Evolutionary conservation across 1,140 invertebrate species (phyloP).

Genomic region (Ladona fulva): DNA sequence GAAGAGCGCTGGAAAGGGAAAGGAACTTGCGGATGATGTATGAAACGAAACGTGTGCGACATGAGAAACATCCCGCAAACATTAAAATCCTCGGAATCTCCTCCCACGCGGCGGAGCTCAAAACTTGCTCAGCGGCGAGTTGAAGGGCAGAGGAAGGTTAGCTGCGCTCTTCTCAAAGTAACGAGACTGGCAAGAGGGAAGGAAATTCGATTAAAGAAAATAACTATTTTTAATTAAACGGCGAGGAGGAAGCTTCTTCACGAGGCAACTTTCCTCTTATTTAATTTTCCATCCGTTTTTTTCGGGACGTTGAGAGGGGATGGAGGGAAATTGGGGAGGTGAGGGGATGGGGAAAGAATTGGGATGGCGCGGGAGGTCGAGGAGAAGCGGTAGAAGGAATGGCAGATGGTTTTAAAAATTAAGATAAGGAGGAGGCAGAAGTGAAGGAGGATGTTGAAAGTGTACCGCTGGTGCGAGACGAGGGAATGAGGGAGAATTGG

Average conservation of each 20-base stretch:
- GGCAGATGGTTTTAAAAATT: not conserved
- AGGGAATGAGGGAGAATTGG: not conserved
- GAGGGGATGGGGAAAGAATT: not conserved
- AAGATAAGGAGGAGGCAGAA: not conserved
- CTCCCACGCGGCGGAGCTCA: too few relatives aligned
- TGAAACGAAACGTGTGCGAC: too few relatives aligned
- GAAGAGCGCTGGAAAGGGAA: too few relatives aligned
- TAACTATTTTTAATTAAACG: slow-evolving; percentile 11
- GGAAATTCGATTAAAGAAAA: not conserved
- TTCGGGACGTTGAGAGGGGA: not conserved
- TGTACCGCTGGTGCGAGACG: not conserved
- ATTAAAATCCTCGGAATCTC: too few relatives aligned
- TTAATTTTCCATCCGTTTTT: not conserved
- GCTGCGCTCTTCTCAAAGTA: too few relatives aligned
- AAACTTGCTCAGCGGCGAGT: too few relatives aligned
- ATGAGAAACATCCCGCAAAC: too few relatives aligned
- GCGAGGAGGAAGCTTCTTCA: not conserved
- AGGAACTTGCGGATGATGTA: too few relatives aligned
- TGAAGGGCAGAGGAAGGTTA: too few relatives aligned
- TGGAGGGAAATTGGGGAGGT: not conserved
- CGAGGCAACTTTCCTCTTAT: not conserved
- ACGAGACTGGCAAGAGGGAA: not conserved
- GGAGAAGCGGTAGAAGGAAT: not conserved
- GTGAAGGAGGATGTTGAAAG: not conserved
- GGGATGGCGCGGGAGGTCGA: not conserved